phyloP scores from a whole-genome alignment of 2,113 vertebrate species.

The Actenoides hombroni region DNA sequence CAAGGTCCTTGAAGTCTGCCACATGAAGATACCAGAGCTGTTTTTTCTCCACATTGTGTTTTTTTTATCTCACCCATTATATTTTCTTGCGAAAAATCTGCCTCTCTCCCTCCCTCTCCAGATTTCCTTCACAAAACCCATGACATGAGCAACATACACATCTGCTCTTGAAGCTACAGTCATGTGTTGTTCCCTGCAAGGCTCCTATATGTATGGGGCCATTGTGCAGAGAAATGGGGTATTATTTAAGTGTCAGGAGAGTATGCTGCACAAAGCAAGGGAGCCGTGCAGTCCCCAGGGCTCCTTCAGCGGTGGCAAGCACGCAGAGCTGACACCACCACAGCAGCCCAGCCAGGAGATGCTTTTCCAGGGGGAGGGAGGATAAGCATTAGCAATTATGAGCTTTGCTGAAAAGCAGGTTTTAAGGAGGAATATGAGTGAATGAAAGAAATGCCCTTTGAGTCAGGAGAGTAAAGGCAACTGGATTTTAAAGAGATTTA shows the following conservation, averaged over 20 bases:
- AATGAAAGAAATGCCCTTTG: background rate
- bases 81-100: background rate
- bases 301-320: background rate
- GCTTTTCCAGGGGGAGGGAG: background rate
- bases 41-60: accelerated
- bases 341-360: background rate
- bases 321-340: background rate
- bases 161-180: slow-evolving; percentile 16
- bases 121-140: background rate
- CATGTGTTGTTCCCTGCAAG: slow-evolving; percentile 3
- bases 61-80: background rate
- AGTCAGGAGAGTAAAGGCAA: background rate
- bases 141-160: background rate
- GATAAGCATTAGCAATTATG: background rate
- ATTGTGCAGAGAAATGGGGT: background rate
- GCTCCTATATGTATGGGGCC: background rate
- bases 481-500: background rate
- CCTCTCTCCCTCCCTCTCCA: background rate
- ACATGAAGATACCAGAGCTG: background rate
- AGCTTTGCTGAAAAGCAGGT: background rate
- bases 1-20: background rate
- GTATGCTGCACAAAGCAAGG: accelerated
- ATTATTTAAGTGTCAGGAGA: background rate
- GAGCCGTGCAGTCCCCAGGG: background rate
- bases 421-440: background rate